Percentiles rank a stretch among this genome's conserved stretches.
Evolutionary conservation across 2,113 vertebrate genomes (phyloP).

Genomic region (Xenus cinereus): DNA sequence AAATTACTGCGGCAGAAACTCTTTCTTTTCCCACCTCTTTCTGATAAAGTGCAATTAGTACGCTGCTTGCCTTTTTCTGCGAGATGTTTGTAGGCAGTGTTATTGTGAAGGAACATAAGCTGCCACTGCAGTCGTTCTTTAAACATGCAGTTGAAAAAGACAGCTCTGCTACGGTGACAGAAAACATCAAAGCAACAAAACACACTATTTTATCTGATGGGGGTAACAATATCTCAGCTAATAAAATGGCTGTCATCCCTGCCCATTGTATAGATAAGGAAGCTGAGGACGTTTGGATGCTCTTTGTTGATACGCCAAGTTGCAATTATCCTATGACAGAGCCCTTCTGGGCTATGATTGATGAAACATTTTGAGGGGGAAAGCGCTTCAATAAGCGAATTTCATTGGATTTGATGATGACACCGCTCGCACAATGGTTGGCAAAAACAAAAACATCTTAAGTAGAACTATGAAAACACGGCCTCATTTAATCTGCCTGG

Average conservation of each 20-base stretch:
- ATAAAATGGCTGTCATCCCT: constrained; percentile 69
- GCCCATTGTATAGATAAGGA: constrained; percentile 58
- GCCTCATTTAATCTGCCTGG: constrained; percentile 24
- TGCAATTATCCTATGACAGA: constrained; percentile 58
- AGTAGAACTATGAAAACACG: neutral
- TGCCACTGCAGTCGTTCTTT: neutral
- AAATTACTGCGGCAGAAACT: neutral
- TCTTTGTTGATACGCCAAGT: constrained; percentile 55
- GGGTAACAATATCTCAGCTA: constrained; percentile 67
- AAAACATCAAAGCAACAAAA: constrained; percentile 62
- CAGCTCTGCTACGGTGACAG: constrained; percentile 29
- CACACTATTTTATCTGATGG: constrained; percentile 63
- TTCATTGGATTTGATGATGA: constrained; percentile 57
- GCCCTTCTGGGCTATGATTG: constrained; percentile 52
- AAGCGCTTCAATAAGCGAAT: constrained; percentile 43
- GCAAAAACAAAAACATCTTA: constrained; percentile 57
- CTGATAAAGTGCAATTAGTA: neutral
- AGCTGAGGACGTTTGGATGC: constrained; percentile 12
- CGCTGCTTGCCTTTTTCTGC: neutral
- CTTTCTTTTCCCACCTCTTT: neutral
- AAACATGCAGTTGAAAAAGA: constrained; percentile 10
- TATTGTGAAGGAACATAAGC: constrained; percentile 24
- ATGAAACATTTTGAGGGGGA: constrained; percentile 51
- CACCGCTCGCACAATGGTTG: constrained; percentile 16
- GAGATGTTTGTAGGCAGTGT: neutral